Evolutionary conservation across 2,797 vertebrate genomes (phyloP), one percentile per base, ranked within the genome.

Genomic region (Sebastes goodei): DNA sequence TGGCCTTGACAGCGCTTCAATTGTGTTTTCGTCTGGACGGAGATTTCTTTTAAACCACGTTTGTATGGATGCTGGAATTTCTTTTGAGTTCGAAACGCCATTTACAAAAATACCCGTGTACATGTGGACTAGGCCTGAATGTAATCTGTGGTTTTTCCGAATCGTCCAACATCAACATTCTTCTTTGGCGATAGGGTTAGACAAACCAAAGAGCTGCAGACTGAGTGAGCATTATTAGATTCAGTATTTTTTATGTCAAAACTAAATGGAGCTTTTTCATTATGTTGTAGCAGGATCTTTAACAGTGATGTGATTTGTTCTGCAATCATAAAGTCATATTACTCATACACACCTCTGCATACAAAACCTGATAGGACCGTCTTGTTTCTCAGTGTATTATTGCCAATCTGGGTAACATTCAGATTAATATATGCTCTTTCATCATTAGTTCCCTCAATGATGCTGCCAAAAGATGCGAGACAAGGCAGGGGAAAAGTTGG

Each of bases 401-500:
- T 76, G 23, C 27, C 23, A 49, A 38, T 77, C 8, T 61, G 21
- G 8, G 62, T 10, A 2, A 6, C 10, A 23, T 70, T 76, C 56
- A 74, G 61, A 42, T 66, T 70, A 5, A 57, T 70, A 74, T 67
- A 12, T 29, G 15, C 23, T 64, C 66, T 66, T 68, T 70, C 63
- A 17, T 69, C 29, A 32, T 71, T 21, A 35, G 35, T 42, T 66
- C 23, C 55, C 10, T 17, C 21, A 5, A 49, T 6, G 20, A 68
- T 56, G 42, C 20, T 78, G 73, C 30, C 71, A 84, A 64, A 74
- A 72, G 9, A 59, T 66, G 56, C 3, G 1, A 69, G 21, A 59
- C n/a, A 68, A 73, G 8, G 52, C 11, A 42, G 7, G 2, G 2
- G 17, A 80, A 38, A 82, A 85, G 73, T 89, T 77, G 61, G 9